Conservation (phyloP, 2,797 vertebrate species). For the Microhierax caerulescens region DNA sequence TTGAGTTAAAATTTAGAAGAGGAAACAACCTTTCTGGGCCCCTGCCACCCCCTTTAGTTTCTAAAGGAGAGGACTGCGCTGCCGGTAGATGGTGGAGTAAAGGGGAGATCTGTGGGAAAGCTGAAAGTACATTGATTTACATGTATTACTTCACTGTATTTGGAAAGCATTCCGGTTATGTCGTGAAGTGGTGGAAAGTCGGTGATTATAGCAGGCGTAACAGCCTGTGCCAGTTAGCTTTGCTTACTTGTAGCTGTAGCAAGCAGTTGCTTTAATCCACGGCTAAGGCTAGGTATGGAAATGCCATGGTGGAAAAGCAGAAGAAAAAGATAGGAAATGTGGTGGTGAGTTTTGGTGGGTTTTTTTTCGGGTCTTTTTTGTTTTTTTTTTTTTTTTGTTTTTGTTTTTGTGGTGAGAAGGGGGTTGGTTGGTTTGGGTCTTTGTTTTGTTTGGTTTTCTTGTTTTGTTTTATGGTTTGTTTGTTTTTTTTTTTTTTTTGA, state of each 20-base stretch:
- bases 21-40: neutral
- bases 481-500: too few relatives aligned
- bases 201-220: too few relatives aligned
- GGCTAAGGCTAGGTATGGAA: neutral
- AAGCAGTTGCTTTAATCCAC: neutral
- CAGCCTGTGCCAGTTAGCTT: neutral
- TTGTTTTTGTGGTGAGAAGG: neutral
- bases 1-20: neutral
- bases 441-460: neutral
- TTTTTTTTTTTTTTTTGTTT: neutral
- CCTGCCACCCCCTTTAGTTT: accelerated
- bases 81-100: neutral
- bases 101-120: neutral
- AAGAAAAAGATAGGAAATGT: neutral
- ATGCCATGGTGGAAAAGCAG: neutral
- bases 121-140: neutral
- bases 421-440: neutral
- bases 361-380: neutral
- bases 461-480: too few relatives aligned
- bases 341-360: neutral
- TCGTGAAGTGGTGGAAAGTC: neutral
- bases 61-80: neutral
- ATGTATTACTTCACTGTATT: neutral
- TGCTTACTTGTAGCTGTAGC: neutral
- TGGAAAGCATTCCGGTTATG: neutral